Evolutionary conservation across 2,888 invertebrate genomes (phyloP), one percentile per base, ranked within the genome.

Genomic region (Aleiodes testaceus): DNA sequence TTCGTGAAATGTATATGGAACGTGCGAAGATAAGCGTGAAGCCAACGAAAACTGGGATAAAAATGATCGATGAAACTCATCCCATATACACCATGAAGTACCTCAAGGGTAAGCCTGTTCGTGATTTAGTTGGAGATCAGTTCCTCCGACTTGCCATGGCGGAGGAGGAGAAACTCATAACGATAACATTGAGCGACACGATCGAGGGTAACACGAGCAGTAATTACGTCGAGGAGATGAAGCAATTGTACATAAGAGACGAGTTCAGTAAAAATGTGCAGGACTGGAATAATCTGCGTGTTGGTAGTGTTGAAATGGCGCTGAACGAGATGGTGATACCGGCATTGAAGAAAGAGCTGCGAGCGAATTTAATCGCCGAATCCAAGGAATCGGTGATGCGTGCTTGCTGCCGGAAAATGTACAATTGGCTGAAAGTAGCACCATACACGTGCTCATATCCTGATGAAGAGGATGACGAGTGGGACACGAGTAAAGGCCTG

Each of bases 21-120:
- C 90, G 97, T 11, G 97, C 97, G 3, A 95, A 95, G 76, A 86
- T 99, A 72, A 90, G 90, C 72, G 93, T 95, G 0, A 86, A 87
- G 0, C 97, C 99, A 0, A 99, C 98, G 0, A 94, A 95, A 83
- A 94, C 95, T 77, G 99, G 99, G 0, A 84, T 94, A 45, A 97
- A 97, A 88, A 95, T 97, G 81, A 97, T 99, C 75, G 99, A 99
- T 85, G 99, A 99, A 88, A 93, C 93, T 77, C 98, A 99, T 87
- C 91, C 94, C 0, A 94, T 95, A 79, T 97, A 91, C 84, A 92
- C 92, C 44, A 90, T 96, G 90, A 98, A 97, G 85, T 99, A 97
- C 85, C 84, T 99, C 52, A 95, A 94, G 84, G 94, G 95, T 84
- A 99, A 99, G 84, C 98, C 98, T 0, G 95, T 98, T 0, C 90